phyloP scores from a whole-genome alignment of 2,113 vertebrate genomes.

The Oophaga pumilio region DNA sequence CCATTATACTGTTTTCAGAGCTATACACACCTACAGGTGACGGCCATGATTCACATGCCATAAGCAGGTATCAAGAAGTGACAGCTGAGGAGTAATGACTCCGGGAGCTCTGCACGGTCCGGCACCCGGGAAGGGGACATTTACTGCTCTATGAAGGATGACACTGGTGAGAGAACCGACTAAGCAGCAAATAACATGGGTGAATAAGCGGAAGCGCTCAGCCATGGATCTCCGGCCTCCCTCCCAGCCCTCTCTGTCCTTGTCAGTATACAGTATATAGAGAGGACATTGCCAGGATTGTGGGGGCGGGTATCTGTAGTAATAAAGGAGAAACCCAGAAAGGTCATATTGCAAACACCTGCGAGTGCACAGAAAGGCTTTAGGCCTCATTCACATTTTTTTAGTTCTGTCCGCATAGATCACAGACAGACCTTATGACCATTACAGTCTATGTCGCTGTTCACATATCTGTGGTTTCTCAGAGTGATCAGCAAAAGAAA shows the following conservation, averaged over 20 bases:
- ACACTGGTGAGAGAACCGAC: background rate
- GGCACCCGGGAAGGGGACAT: background rate
- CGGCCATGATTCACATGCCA: background rate
- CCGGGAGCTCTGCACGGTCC: background rate
- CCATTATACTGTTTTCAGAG: background rate
- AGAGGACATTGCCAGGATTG: too few species aligned
- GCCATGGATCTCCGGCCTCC: background rate
- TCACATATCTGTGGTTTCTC: too few species aligned
- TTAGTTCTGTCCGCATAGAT: too few species aligned
- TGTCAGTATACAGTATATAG: background rate
- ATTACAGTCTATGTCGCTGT: too few species aligned
- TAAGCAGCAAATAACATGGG: background rate
- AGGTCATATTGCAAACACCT: too few species aligned
- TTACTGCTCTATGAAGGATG: background rate
- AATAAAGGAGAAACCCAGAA: too few species aligned
- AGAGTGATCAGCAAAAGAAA: too few species aligned
- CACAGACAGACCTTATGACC: too few species aligned
- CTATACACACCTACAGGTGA: background rate
- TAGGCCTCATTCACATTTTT: too few species aligned
- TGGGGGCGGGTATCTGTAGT: background rate
- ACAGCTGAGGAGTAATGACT: background rate
- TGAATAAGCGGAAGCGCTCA: constrained; percentile 3
- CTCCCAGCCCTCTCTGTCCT: background rate
- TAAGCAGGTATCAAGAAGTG: background rate
- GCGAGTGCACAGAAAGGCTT: too few species aligned